Conservation (phyloP, 2,113 vertebrate species). For the Psophia crepitans region DNA sequence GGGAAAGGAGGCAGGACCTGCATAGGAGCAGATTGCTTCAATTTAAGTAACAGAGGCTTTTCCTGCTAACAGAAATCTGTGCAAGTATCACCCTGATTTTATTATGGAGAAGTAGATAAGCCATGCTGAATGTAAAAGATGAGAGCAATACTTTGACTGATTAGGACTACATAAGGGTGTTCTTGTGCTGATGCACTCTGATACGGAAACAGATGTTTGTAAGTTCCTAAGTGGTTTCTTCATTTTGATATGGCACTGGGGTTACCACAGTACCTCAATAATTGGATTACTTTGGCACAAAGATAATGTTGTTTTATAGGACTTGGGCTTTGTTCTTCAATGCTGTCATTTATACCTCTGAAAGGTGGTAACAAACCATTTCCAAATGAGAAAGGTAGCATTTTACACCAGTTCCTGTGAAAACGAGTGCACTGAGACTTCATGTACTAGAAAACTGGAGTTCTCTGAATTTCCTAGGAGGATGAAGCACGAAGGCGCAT, state of each 20-base stretch:
- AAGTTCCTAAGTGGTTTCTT: slow-evolving; percentile 39
- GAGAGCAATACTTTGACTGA: neutral
- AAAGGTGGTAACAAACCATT: neutral
- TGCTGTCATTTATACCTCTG: neutral
- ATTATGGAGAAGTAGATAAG: slow-evolving; percentile 16
- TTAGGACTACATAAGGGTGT: neutral
- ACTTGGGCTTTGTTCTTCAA: neutral
- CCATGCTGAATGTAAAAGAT: neutral
- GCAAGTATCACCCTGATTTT: slow-evolving; percentile 28
- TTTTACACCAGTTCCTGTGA: neutral
- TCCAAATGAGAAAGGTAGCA: neutral
- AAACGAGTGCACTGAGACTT: neutral
- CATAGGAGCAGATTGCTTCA: neutral
- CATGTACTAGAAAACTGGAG: neutral
- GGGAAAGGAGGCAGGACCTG: neutral
- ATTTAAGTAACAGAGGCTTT: slow-evolving; percentile 14
- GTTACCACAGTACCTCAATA: neutral
- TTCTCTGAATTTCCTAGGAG: neutral
- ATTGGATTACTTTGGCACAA: neutral
- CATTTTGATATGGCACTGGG: slow-evolving; percentile 11
- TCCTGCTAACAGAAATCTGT: neutral
- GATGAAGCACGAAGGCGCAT: neutral
- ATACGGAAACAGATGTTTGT: neutral
- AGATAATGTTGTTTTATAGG: neutral
- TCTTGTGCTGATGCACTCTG: slow-evolving; percentile 9